Evolutionary conservation across 1,140 invertebrate genomes (phyloP), one percentile per base, ranked within the genome.

Genomic region (Dinoponera quadriceps): DNA sequence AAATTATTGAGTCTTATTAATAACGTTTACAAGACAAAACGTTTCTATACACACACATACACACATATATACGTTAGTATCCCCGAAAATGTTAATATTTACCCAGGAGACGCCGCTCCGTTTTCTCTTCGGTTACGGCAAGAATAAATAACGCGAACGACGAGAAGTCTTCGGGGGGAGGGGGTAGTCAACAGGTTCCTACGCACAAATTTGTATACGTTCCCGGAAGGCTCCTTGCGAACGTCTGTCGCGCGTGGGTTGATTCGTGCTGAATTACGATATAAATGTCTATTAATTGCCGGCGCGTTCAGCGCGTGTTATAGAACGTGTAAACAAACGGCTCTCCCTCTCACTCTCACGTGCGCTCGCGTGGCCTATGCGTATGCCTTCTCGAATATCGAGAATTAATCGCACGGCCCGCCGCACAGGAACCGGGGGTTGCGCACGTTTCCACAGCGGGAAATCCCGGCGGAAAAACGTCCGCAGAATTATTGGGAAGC

Each of bases 301-400:
- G 22, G 13, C 22, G 29, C 48, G 29, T 55, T 16, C 44, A 44
- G 48, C 62, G n/a, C 16, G 62, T 55, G 49, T 78, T 49, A 33
- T 29, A 44, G 75, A 78, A 68, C 22, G 49, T 78, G 49, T 69
- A 69, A 78, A 78, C 75, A 78, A 69, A 78, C 68, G 63, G 68
- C 63, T 74, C 60, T 62, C 55, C 11, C 38, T 44, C 38, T 44
- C 38, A 9, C 38, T 44, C 38, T 44, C 55, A 22, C 59, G 3
- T 25, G 29, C 74, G 29, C 49, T 54, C 48, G 63, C 33, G 72
- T 63, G 22, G 13, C 22, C 55, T 13, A 27, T 51, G 59, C 14
- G 25, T 66, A 55, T 13, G 48, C 20, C 27, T 51, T 16, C n/a
- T n/a, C 29, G 22, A 9, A 22, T 69, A 69, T 78, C 49, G 51